phyloP scores from a whole-genome alignment of 2,888 invertebrate genomes.

The Cephus pygmeus region DNA sequence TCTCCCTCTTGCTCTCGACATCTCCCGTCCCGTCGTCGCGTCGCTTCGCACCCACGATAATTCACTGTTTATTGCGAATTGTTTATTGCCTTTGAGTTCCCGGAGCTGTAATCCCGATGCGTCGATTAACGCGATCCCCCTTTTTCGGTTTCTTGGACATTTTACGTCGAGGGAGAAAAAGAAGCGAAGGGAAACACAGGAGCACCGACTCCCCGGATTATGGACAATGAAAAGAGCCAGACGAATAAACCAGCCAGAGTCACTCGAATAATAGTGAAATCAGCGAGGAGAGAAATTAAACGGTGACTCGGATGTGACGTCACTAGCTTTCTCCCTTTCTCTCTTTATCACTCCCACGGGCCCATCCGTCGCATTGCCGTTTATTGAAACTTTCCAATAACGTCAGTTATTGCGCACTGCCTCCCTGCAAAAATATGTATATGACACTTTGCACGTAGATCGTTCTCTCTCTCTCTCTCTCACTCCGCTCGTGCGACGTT shows the following conservation, averaged over 20 bases:
- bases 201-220: background rate
- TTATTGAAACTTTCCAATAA: background rate
- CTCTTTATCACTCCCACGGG: background rate
- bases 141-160: background rate
- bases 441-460: no score
- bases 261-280: background rate
- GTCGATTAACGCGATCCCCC: background rate
- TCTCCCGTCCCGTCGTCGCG: background rate
- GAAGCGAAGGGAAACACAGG: background rate
- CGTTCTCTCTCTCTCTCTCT: no score
- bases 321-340: background rate
- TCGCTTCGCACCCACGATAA: conserved; percentile 7
- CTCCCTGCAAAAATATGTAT: background rate
- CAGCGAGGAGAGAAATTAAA: background rate
- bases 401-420: background rate
- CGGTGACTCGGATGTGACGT: background rate
- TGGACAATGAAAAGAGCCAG: background rate
- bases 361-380: background rate
- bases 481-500: no score
- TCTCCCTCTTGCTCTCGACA: background rate
- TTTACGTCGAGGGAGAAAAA: background rate
- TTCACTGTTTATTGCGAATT: conserved; percentile 16
- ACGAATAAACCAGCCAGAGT: background rate
- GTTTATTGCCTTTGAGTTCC: background rate
- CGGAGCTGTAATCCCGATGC: background rate